Conservation (phyloP, 1,140 invertebrate species). For the Panagrolaimus sp. region DNA sequence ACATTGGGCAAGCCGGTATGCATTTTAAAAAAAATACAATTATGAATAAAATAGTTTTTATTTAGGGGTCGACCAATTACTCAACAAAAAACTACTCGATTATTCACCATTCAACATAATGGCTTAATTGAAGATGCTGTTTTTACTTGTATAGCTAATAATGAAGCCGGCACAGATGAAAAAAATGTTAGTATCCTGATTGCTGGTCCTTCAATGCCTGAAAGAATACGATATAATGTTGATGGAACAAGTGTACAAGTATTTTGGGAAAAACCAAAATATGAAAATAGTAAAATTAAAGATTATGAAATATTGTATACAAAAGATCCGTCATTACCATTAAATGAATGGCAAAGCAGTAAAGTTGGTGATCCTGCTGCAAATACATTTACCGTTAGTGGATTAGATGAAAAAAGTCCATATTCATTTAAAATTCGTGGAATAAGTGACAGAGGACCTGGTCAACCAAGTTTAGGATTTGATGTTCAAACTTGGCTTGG, state of each 20-base stretch:
- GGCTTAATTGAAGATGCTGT: slow-evolving; percentile 49
- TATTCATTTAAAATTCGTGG: slow-evolving; percentile 49
- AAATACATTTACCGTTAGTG: slow-evolving; percentile 31
- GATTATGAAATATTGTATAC: slow-evolving; percentile 57
- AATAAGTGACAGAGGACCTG: slow-evolving; percentile 48
- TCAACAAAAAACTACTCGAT: slow-evolving; percentile 9
- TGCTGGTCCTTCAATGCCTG: slow-evolving; percentile 43
- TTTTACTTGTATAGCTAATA: slow-evolving; percentile 55
- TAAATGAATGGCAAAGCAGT: slow-evolving; percentile 45
- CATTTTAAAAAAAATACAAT: slow-evolving; percentile 27
- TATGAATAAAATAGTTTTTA: slow-evolving; percentile 42
- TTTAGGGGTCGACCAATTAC: slow-evolving; percentile 46
- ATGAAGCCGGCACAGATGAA: slow-evolving; percentile 51
- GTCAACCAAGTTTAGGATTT: slow-evolving; percentile 47
- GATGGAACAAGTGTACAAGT: slow-evolving; percentile 50
- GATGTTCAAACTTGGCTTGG: slow-evolving; percentile 50
- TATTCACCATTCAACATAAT: slow-evolving; percentile 42
- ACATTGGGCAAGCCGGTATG: slow-evolving; percentile 22
- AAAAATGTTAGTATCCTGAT: slow-evolving; percentile 22
- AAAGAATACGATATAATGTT: slow-evolving; percentile 54
- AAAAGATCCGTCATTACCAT: slow-evolving; percentile 45
- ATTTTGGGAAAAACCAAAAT: slow-evolving; percentile 50
- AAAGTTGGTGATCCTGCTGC: slow-evolving; percentile 40
- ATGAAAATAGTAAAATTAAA: slow-evolving; percentile 54
- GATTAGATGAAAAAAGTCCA: slow-evolving; percentile 46